Evolutionary conservation across 2,797 vertebrate species (phyloP), one percentile per base, ranked within the genome.

Genomic region (Australoheros facetus): DNA sequence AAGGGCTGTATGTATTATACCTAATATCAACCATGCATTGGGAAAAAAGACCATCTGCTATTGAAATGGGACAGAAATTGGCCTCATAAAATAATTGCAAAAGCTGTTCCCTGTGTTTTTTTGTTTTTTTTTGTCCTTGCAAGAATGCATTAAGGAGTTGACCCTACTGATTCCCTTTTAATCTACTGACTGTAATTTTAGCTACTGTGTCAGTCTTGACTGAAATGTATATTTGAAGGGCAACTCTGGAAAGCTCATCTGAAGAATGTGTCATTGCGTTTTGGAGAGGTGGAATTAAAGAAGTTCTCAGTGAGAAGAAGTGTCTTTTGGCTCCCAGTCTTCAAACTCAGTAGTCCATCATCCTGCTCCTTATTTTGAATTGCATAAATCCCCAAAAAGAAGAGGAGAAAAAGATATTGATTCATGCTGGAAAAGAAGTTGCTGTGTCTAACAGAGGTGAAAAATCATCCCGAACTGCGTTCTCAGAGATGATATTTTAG

Each of bases 171-270:
- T 59, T 71, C 30, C 12, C 71, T 90, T 92, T 90, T 92, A 87
- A 91, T 92, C 82, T 77, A 64, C 79, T 14, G 56, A 45, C 78
- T 64, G 81, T 71, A 82, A 80, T 80, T 78, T 56, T 3, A 87
- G 83, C 89, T 78, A 32, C 86, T 78, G 83, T 90, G 87, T 89
- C 88, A 87, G 87, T 80, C 79, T 83, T 83, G 90, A 92, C 88
- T 74, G 2, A 79, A 56, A 60, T 34, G 64, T 71, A 71, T 19
- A 56, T 78, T 57, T 55, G 34, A 30, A 28, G 75, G 26, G 19
- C 34, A 17, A 26, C 51, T 74, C 77, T 86, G 87, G 55, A 73
- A 85, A 83, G 78, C 75, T 88, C 81, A 53, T 88, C 58, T 79
- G 51, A 85, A 78, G 28, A 87, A 92, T 84, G 54, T 59, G 76